phyloP scores from a whole-genome alignment of 2,113 vertebrate genomes.

The Aegithalos caudatus region DNA sequence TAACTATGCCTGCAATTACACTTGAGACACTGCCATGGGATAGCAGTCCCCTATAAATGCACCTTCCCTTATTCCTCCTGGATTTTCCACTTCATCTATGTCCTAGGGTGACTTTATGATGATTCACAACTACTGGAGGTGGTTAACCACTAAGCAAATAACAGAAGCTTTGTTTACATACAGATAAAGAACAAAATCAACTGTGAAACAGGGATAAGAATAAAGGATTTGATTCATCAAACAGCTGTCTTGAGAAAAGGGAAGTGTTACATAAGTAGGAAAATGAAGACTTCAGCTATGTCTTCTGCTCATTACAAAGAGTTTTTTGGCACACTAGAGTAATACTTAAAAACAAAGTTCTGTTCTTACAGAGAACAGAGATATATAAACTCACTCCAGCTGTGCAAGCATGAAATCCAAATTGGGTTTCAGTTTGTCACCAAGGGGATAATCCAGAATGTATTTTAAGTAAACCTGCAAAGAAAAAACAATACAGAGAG shows the following conservation, averaged over 20 bases:
- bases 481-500: background rate
- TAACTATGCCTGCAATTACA: background rate
- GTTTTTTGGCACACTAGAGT: background rate
- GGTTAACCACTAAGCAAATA: background rate
- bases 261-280: background rate
- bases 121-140: background rate
- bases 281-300: background rate
- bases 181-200: background rate
- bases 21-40: background rate
- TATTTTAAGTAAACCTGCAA: constrained; percentile 93
- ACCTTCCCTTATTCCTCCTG: background rate
- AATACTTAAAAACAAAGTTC: background rate
- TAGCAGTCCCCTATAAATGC: background rate
- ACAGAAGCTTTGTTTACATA: background rate
- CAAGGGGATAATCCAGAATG: constrained; percentile 95
- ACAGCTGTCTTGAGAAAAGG: background rate
- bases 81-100: background rate
- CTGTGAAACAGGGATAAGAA: background rate
- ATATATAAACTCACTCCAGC: constrained; percentile 76
- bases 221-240: background rate
- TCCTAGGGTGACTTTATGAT: background rate
- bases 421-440: constrained; percentile 83
- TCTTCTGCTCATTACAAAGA: background rate
- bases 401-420: constrained; percentile 92
- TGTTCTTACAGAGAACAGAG: background rate